phyloP scores from a whole-genome alignment of 1,140 invertebrate species.

The Trialeurodes vaporariorum region DNA sequence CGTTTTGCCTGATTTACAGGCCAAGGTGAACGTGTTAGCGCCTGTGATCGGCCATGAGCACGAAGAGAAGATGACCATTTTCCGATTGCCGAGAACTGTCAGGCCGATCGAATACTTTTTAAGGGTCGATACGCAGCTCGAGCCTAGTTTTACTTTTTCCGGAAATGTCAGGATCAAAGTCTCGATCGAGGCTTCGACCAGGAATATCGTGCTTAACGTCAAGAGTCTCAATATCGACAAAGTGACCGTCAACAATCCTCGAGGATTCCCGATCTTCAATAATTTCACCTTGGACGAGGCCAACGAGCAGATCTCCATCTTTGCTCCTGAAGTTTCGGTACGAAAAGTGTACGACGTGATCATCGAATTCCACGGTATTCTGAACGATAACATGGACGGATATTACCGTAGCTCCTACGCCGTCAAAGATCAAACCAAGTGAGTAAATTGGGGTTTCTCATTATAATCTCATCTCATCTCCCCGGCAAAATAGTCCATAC shows the following conservation, averaged over 20 bases:
- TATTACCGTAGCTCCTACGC: constrained; percentile 17
- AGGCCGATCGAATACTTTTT: constrained; percentile 5
- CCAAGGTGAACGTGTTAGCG: too few relatives aligned
- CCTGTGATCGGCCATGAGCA: too few relatives aligned
- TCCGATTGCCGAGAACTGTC: constrained; percentile 9
- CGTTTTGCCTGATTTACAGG: too few relatives aligned
- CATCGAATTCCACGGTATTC: constrained; percentile 14
- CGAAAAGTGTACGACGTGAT: constrained; percentile 9
- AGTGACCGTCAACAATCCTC: neutral
- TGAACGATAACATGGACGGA: constrained; percentile 19
- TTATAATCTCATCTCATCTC: too few relatives aligned
- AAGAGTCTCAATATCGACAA: constrained; percentile 7
- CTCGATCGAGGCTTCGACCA: neutral
- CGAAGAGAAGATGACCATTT: constrained; percentile 5
- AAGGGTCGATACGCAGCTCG: neutral
- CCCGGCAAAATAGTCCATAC: too few relatives aligned
- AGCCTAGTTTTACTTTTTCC: neutral
- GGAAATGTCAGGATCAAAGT: constrained; percentile 8
- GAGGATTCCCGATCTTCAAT: neutral
- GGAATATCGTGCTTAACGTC: constrained; percentile 8
- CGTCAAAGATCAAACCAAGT: constrained; percentile 2
- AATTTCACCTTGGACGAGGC: neutral
- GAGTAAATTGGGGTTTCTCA: too few relatives aligned
- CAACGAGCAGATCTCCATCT: neutral
- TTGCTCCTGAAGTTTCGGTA: neutral